Evolutionary conservation across 2,113 vertebrate genomes (phyloP).

Genomic region (Taurulus bubalis): DNA sequence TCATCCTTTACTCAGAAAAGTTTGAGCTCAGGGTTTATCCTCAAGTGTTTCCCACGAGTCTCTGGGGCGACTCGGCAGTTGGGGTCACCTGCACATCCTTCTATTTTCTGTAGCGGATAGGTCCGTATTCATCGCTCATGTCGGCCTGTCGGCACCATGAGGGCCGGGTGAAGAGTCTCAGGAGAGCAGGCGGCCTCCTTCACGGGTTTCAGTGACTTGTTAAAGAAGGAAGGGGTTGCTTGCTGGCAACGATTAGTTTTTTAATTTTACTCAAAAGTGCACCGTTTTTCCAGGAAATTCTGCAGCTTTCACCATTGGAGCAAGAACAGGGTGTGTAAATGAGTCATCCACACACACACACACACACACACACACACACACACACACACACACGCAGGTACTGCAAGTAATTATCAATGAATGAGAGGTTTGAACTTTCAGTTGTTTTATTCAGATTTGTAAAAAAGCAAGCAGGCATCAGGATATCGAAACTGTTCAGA

Average conservation of each 20-base stretch:
- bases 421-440: constrained; percentile 57
- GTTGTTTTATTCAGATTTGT: neutral
- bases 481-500: constrained; percentile 34
- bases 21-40: too few species aligned
- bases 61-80: constrained; percentile 25
- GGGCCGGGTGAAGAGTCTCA: neutral
- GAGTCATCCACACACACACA: constrained; percentile 47
- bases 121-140: too few species aligned
- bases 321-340: constrained; percentile 29
- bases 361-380: constrained; percentile 32
- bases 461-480: neutral
- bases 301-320: constrained; percentile 40
- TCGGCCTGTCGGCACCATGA: neutral
- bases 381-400: constrained; percentile 31
- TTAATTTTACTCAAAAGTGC: constrained; percentile 31
- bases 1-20: neutral
- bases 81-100: constrained; percentile 5
- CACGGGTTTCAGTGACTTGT: constrained; percentile 16
- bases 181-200: constrained; percentile 23
- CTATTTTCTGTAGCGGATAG: neutral
- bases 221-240: constrained; percentile 31
- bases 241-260: constrained; percentile 47
- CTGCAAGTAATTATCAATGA: constrained; percentile 58
- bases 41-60: constrained; percentile 16
- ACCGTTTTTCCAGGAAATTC: constrained; percentile 59